phyloP scores from a whole-genome alignment of 2,888 invertebrate species.

The Apodemia duryi region DNA sequence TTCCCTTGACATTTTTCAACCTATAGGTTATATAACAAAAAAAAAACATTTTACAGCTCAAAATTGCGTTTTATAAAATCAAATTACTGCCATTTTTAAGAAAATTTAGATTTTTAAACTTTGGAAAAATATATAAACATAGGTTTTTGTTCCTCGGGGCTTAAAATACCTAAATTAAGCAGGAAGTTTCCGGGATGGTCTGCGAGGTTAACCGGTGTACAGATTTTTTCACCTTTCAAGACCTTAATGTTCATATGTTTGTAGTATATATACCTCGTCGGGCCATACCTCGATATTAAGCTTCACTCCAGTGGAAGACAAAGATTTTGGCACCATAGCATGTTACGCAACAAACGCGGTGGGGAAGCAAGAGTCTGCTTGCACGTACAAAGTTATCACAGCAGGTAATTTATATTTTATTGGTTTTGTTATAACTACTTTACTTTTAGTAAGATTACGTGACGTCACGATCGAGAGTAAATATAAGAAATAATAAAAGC shows the following conservation, averaged over 20 bases:
- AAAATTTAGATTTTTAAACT: too few relatives aligned
- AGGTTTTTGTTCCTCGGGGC: too few relatives aligned
- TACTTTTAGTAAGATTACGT: background rate
- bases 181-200: too few relatives aligned
- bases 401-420: constrained; percentile 5
- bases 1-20: too few relatives aligned
- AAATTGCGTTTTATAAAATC: too few relatives aligned
- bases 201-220: too few relatives aligned
- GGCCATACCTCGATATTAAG: background rate
- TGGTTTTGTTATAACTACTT: background rate
- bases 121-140: too few relatives aligned
- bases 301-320: constrained; percentile 8
- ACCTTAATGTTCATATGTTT: background rate
- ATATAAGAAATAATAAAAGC: too few relatives aligned
- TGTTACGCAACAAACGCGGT: background rate
- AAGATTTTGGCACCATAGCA: background rate
- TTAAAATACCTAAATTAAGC: too few relatives aligned
- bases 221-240: background rate
- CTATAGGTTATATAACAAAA: too few relatives aligned
- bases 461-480: background rate
- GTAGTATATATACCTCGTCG: constrained; percentile 16
- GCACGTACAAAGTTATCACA: background rate
- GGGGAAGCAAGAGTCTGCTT: background rate
- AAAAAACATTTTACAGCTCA: too few relatives aligned
- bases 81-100: too few relatives aligned